Conservation (phyloP, 1,140 invertebrate species). For the Apis florea region DNA sequence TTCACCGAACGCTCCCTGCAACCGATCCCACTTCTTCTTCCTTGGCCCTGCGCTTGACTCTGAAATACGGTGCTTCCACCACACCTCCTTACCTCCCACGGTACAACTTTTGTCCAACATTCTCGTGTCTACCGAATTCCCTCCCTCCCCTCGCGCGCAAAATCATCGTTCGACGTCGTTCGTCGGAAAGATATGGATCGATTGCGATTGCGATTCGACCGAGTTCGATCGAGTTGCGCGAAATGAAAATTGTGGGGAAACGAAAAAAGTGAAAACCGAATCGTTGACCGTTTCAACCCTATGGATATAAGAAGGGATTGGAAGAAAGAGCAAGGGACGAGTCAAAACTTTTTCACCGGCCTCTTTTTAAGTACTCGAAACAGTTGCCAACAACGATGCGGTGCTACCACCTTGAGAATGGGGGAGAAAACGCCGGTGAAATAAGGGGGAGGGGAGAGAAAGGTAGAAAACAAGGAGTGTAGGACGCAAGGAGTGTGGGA, state of each 20-base stretch:
- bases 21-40: slow-evolving; percentile 70
- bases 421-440: background rate
- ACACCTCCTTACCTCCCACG: slow-evolving; percentile 72
- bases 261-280: background rate
- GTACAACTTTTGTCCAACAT: slow-evolving; percentile 62
- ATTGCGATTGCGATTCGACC: too few species aligned
- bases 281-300: slow-evolving; percentile 10
- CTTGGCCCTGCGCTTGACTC: slow-evolving; percentile 75
- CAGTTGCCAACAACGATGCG: slow-evolving; percentile 61
- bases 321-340: background rate
- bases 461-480: slow-evolving; percentile 29
- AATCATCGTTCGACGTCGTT: too few species aligned
- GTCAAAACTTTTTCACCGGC: slow-evolving; percentile 54
- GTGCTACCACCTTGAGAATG: background rate
- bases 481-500: background rate
- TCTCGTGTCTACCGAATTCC: too few species aligned
- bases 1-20: slow-evolving; percentile 51
- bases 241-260: background rate
- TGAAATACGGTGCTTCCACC: slow-evolving; percentile 75
- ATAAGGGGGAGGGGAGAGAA: slow-evolving; percentile 15
- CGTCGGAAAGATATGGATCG: too few species aligned
- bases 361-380: slow-evolving; percentile 67
- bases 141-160: too few species aligned
- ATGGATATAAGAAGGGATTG: background rate
- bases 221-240: background rate